These are phyloP conservation scores for Malurus splendens DNA, from an alignment of 2,797 vertebrate species.

Conservation along the genomic window DNA sequence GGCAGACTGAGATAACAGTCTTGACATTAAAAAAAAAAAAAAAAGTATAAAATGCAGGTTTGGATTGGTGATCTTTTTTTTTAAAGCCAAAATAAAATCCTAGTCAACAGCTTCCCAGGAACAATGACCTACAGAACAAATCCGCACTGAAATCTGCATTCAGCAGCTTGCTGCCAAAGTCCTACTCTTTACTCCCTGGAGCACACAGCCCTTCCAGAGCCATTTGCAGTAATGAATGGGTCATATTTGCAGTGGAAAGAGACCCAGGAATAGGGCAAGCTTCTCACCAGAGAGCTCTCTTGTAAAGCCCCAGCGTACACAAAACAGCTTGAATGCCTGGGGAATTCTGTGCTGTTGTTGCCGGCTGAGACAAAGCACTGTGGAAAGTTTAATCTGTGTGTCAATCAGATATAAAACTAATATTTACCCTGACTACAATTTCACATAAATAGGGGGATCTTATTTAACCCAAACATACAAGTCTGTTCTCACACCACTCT, in stretches of 20 bases:
- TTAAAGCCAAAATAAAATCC: neutral
- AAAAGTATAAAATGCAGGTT: neutral
- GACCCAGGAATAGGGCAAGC: neutral
- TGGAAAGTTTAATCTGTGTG: neutral
- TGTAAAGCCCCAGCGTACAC: neutral
- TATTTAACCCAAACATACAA: neutral
- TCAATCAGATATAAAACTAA: neutral
- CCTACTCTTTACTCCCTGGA: neutral
- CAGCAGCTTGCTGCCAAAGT: neutral
- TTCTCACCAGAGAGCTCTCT: neutral
- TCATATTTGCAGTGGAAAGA: neutral
- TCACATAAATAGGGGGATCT: neutral
- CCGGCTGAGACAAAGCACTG: neutral
- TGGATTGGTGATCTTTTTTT: neutral
- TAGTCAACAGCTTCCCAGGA: neutral
- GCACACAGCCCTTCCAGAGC: neutral
- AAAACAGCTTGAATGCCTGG: neutral
- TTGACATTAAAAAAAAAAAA: neutral
- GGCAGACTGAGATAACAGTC: neutral
- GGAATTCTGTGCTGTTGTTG: neutral
- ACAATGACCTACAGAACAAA: neutral
- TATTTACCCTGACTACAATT: neutral
- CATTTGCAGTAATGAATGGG: neutral
- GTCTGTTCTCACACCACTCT: neutral
- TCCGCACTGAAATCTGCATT: neutral